Evolutionary conservation across 1,140 invertebrate genomes (phyloP).

Genomic region (Dendrolimus punctatus): DNA sequence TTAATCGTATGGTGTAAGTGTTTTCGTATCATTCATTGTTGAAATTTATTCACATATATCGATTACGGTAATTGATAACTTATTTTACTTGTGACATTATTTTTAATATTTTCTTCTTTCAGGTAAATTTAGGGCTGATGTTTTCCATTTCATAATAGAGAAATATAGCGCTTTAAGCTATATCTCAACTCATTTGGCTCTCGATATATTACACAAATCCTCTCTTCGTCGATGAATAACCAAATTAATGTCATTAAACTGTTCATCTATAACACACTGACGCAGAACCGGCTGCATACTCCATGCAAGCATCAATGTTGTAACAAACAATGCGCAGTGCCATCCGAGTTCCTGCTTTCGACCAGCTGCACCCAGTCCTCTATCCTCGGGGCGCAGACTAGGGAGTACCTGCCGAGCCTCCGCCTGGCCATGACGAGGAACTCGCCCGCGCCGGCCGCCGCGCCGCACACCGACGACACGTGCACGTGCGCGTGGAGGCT

Average conservation of each 20-base stretch:
- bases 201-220: too few species aligned
- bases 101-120: too few species aligned
- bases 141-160: too few species aligned
- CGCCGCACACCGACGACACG: constrained; percentile 79
- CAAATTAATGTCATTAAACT: background rate
- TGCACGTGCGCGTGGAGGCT: constrained; percentile 66
- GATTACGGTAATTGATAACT: too few species aligned
- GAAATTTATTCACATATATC: too few species aligned
- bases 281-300: background rate
- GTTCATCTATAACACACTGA: background rate
- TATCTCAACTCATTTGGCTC: too few species aligned
- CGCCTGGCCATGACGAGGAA: constrained; percentile 86
- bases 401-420: constrained; percentile 78
- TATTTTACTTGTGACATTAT: too few species aligned
- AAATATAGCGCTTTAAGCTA: too few species aligned
- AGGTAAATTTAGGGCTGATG: too few species aligned
- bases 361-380: constrained; percentile 79
- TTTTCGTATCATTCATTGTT: too few species aligned
- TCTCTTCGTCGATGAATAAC: too few species aligned
- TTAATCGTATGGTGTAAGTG: too few species aligned
- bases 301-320: constrained; percentile 40
- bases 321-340: constrained; percentile 78
- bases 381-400: constrained; percentile 81
- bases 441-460: constrained; percentile 79
- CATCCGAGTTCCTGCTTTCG: constrained; percentile 71